Base-by-base conservation (phyloP, 2,797 vertebrate genomes). In the Orestias chungarensis region DNA sequence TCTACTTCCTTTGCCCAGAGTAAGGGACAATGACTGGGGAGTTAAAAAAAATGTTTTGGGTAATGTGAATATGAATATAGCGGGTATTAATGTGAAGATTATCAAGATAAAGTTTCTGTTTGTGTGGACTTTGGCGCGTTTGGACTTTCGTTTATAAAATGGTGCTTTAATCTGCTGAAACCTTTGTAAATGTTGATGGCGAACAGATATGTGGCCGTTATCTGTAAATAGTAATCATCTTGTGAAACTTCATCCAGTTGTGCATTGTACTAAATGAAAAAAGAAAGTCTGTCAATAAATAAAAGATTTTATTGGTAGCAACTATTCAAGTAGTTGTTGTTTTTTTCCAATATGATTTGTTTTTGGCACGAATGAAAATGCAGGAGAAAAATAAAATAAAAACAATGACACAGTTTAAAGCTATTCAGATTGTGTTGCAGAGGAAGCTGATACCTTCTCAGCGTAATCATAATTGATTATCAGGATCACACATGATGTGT, bases 241-340 rank as follows among this genome's bases (percentile, higher is more conserved):
- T 73, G 50, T 68, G 62, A 42, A 38, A 59, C 67, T 81, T 83
- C 55, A 44, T 75, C 31, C 44, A 49, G 68, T 77, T 64, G 62
- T 84, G 88, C 83, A 87, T 82, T 62, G 38, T 82, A 49, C 73
- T 78, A 87, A 82, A 68, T 14, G 31, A 54, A 4, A 66, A 81
- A 73, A n/a, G n/a, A n/a, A 64, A 70, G 55, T 72, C 74, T 69
- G 66, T 90, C 84, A 92, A 93, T 92, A 92, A 92, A 93, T 93
- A 92, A 79, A 90, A 46, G 74, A 79, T 71, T 93, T 92, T 93
- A 92, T 93, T 92, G 85, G 82, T 38, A 82, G 59, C 59, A 25
- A 82, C 69, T 49, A n/a, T 31, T 76, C 55, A 82, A 71, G 70
- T 73, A 40, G 42, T 35, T 43, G 72, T 42, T 55, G 67, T 12